A percentile compares a stretch with the other conserved stretches of the same genome.
Conservation (phyloP, 2,888 invertebrate genomes). For the Drosophila falleni region DNA sequence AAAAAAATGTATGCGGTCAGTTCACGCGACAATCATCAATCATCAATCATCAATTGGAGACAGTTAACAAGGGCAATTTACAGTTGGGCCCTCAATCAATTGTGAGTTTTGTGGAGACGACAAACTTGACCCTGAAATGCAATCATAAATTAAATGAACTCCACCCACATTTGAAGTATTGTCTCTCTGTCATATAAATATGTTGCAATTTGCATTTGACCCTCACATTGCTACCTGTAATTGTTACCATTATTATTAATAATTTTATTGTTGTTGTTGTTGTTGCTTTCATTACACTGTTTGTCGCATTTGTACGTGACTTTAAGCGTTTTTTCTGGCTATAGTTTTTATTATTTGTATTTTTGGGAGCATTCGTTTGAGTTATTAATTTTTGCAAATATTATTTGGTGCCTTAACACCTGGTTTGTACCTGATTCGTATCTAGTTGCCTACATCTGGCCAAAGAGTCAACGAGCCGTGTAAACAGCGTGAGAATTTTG, state of each 20-base stretch:
- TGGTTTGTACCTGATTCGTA: slow-evolving; percentile 37
- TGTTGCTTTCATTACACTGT: slow-evolving; percentile 54
- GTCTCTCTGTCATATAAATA: slow-evolving; percentile 27
- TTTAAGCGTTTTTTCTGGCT: slow-evolving; percentile 38
- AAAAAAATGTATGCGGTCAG: slow-evolving; percentile 29
- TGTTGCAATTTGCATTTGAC: slow-evolving; percentile 80
- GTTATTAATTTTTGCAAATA: slow-evolving; percentile 50
- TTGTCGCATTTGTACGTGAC: slow-evolving; percentile 55
- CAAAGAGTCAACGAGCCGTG: slow-evolving; percentile 76
- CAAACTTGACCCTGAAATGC: slow-evolving; percentile 64
- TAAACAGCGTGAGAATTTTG: slow-evolving; percentile 82
- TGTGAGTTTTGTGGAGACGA: slow-evolving; percentile 18
- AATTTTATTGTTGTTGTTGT: slow-evolving; percentile 12
- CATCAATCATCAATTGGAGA: slow-evolving; percentile 70
- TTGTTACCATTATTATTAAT: slow-evolving; percentile 33
- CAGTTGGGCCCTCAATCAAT: slow-evolving; percentile 39
- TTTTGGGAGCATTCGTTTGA: slow-evolving; percentile 16
- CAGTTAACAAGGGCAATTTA: slow-evolving; percentile 41
- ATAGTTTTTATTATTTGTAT: slow-evolving; percentile 20
- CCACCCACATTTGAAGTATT: slow-evolving; percentile 37
- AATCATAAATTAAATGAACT: slow-evolving; percentile 24
- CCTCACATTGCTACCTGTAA: slow-evolving; percentile 56
- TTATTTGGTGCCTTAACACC: slow-evolving; percentile 56
- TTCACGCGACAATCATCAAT: slow-evolving; percentile 76
- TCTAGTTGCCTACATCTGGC: slow-evolving; percentile 58